Percentiles rank a stretch among this genome's conserved stretches.
Evolutionary conservation across 1,140 invertebrate genomes (phyloP).

Genomic region (Caenorhabditis briggsae): DNA sequence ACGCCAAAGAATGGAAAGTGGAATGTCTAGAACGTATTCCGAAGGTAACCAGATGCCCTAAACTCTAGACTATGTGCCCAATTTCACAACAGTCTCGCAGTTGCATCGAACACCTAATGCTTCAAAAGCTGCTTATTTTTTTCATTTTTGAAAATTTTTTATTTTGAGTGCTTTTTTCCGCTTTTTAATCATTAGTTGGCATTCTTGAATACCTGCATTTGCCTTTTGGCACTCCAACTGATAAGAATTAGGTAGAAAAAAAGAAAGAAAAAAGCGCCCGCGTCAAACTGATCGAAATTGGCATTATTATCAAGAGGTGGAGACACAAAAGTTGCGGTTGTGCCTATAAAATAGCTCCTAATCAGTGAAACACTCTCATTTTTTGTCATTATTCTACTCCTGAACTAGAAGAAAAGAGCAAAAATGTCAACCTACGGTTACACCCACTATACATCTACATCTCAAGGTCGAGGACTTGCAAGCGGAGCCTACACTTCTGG

Average conservation of each 20-base stretch:
- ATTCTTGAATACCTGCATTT: neutral
- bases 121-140: neutral
- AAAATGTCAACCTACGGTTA: conserved; percentile 41
- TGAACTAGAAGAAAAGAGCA: neutral
- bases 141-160: neutral
- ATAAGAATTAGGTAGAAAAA: neutral
- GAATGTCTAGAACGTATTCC: conserved; percentile 16
- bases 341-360: conserved; percentile 9
- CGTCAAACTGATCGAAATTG: conserved; percentile 1
- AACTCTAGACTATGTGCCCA: no score
- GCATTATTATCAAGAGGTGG: conserved; percentile 19
- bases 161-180: neutral
- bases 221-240: neutral
- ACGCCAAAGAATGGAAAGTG: neutral
- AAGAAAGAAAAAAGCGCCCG: neutral
- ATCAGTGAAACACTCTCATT: conserved; percentile 24
- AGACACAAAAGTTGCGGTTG: neutral
- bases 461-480: conserved; percentile 29
- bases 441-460: neutral
- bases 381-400: conserved; percentile 18
- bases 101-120: no score
- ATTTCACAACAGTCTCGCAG: no score
- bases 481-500: conserved; percentile 11
- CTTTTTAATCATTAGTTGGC: neutral
- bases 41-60: neutral